Conservation (phyloP, 2,797 vertebrate genomes). For the Taeniopygia guttata region DNA sequence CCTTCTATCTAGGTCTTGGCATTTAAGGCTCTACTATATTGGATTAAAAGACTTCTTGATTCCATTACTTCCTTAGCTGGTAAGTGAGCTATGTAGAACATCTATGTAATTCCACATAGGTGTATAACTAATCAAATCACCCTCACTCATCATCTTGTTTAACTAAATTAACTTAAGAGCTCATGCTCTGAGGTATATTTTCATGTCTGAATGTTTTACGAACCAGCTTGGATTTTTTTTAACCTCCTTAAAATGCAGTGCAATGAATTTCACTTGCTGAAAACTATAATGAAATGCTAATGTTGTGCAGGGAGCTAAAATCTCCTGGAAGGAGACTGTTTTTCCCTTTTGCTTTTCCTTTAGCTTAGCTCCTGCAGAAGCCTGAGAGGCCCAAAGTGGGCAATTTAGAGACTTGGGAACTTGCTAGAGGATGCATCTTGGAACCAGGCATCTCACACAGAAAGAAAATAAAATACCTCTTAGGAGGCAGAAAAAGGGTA, state of each 20-base stretch:
- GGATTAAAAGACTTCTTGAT: neutral
- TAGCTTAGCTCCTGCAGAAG: neutral
- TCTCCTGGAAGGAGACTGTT: neutral
- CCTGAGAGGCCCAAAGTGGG: neutral
- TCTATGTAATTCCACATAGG: neutral
- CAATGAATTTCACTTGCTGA: neutral
- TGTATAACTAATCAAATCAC: neutral
- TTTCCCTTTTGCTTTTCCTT: neutral
- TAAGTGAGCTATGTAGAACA: neutral
- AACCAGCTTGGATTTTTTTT: neutral
- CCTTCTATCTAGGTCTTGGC: neutral
- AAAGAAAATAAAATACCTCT: neutral
- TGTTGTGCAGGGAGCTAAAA: neutral
- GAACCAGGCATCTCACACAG: neutral
- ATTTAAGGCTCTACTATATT: neutral
- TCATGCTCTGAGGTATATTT: neutral
- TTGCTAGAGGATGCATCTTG: neutral
- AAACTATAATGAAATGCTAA: neutral
- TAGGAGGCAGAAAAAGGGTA: neutral
- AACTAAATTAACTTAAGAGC: neutral
- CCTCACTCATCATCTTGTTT: neutral
- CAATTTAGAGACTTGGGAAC: neutral
- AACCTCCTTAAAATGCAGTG: neutral
- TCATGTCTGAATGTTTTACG: neutral
- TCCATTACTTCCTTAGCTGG: neutral